Evolutionary conservation across 2,797 vertebrate species (phyloP), one percentile per base, ranked within the genome.

Genomic region (Clarias laeviceps): DNA sequence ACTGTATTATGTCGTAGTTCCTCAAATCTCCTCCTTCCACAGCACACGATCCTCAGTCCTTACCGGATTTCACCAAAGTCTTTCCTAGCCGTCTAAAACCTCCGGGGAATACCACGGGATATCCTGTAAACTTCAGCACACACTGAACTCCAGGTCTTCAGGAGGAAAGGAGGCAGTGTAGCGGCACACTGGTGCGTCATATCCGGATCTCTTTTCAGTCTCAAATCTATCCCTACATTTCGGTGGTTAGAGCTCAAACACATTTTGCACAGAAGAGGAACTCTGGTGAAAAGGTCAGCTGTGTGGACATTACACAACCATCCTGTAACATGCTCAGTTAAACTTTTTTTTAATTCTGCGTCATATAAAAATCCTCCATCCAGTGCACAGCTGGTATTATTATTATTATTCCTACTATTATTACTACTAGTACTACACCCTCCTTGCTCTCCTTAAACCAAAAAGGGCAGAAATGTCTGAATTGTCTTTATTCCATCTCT

Each of bases 71-170:
- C 70, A 45, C 20, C 1, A 12, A 70, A 27, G 5, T 24, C n/a
- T 73, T 54, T 74, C 72, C 72, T 54, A 27, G n/a, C 72, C 2
- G 27, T 11, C 17, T 56, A 22, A 56, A 12, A 37, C 54, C 17
- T 57, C 8, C 15, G 18, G 73, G 73, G 73, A 77, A 77, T 57
- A 59, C 18, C 73, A 77, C 27, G 9, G 73, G 73, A 77, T 32
- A 77, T 77, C 73, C 73, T 77, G 27, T 57, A 20, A 14, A 77
- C 70, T 50, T 40, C 69, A 14, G 22, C 22, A 45, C n/a, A 0
- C 45, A 17, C 22, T 6, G 70, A 37, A 45, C 34, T 9, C 69
- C 9, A 37, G 37, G 69, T 22, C 32, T 69, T 11, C 17, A 3
- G 37, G 69, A 72, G 69, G 69, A 72, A 45, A n/a, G 24, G 14